These are phyloP conservation scores for Entomobrya proxima DNA, from an alignment of 2,888 invertebrate genomes.

Conservation along the genomic window DNA sequence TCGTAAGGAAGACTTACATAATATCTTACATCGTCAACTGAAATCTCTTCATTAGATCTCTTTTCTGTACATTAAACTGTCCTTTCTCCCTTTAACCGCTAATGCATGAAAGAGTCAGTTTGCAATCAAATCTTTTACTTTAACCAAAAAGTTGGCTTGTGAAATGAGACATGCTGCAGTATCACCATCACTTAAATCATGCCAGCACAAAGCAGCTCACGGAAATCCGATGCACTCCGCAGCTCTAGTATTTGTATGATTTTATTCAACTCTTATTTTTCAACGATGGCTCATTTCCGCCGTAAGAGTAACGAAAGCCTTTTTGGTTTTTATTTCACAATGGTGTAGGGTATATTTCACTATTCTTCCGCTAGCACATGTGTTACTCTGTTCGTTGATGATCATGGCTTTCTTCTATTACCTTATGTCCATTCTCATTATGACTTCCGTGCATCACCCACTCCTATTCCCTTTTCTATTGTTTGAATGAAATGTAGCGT, in stretches of 20 bases:
- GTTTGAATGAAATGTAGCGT: neutral
- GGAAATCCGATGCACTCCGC: constrained; percentile 13
- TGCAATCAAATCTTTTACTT: no score
- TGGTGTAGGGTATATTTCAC: neutral
- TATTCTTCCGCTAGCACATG: neutral
- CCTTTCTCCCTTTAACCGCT: neutral
- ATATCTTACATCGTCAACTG: neutral
- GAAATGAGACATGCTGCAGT: neutral
- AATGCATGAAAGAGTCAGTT: neutral
- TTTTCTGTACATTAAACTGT: neutral
- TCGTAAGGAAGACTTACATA: no score
- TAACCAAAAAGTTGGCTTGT: no score
- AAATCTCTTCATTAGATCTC: constrained; percentile 44
- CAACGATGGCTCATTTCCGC: constrained; percentile 27
- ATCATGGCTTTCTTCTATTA: neutral
- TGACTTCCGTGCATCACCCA: neutral
- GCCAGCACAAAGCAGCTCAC: neutral
- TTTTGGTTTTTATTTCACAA: neutral
- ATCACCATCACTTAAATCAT: neutral
- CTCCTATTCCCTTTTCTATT: neutral
- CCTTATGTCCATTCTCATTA: neutral
- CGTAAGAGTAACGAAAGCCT: neutral
- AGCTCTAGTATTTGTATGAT: constrained; percentile 13
- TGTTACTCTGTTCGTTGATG: neutral
- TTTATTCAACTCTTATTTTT: neutral